Base-by-base conservation (phyloP, 2,113 vertebrate genomes). In the Glaucidium brasilianum region DNA sequence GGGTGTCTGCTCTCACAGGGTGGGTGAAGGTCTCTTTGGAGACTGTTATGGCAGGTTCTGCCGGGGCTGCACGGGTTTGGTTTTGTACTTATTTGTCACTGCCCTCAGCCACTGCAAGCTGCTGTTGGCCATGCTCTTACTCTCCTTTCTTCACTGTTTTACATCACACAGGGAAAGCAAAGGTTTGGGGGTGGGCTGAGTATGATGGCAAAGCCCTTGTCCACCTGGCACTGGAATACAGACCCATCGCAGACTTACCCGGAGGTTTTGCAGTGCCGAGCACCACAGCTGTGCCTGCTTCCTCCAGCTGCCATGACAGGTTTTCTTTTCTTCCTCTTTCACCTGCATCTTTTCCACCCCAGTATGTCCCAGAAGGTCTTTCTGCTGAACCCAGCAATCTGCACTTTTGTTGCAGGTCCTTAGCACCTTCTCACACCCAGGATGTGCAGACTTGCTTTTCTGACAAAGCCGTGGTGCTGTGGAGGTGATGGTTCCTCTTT, bases 401-500 rank as follows among this genome's bases (percentile, higher is more conserved):
- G 52, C 27, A 6, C 12, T 15, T 43, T 19, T 1, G 1, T 10
- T 63, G 35, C 0, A 15, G 52, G 45, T 39, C 25, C 26, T 59
- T 13, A n/a, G 27, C 41, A 11, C 26, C 15, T 37, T 6, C 13
- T 8, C 21, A 4, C 15, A 22, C 26, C 26, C 45, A n/a, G 53
- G 32, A 35, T 0, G 2, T 13, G 37, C 87, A n/a, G 71, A 43
- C 20, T 47, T 17, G 20, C 25, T 1, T 35, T 56, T 56, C n/a
- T 22, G 72, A 35, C 39, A 17, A 11, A 55, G 50, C n/a, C 37
- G 3, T 0, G 2, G n/a, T 4, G 35, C n/a, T 6, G 64, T 6
- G 43, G 32, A 39, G 0, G 12, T 19, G 50, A 11, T 21, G 47
- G 29, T 47, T 89, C 15, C 85, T 29, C 32, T 50, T 39, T 27